These are phyloP conservation scores for Azemiops feae DNA, from an alignment of 2,113 vertebrate species.

Conservation along the genomic window DNA sequence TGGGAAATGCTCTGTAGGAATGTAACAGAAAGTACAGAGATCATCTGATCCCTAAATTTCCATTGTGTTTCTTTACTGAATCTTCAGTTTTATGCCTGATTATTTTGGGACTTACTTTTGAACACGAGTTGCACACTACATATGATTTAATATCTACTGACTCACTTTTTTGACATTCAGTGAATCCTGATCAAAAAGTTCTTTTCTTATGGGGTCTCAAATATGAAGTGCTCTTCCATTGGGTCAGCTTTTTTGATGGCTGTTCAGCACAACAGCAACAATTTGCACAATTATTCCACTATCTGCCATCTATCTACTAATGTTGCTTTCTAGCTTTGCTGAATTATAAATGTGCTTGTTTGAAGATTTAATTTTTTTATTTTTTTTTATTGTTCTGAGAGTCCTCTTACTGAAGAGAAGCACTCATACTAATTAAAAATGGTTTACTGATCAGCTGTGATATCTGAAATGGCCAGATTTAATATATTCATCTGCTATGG, in stretches of 20 bases:
- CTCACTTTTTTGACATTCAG: neutral
- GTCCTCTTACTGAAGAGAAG: neutral
- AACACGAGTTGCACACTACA: neutral
- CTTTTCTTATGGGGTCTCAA: neutral
- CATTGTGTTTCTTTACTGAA: neutral
- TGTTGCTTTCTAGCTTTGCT: neutral
- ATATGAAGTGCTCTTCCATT: neutral
- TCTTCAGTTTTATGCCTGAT: neutral
- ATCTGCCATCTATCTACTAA: neutral
- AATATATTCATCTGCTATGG: slow-evolving; percentile 11
- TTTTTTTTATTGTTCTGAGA: neutral
- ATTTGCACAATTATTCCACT: neutral
- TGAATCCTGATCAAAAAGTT: neutral
- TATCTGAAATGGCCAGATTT: neutral
- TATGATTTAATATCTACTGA: neutral
- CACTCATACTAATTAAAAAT: neutral
- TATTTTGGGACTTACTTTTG: neutral
- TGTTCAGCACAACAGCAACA: neutral
- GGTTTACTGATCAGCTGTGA: neutral
- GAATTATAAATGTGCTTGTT: neutral
- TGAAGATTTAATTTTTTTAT: neutral
- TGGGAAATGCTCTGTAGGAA: neutral
- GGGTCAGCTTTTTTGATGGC: neutral
- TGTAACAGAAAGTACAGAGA: neutral
- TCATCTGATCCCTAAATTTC: neutral